These are phyloP conservation scores for Bombus balteatus DNA, from an alignment of 1,140 invertebrate species.

Conservation along the genomic window DNA sequence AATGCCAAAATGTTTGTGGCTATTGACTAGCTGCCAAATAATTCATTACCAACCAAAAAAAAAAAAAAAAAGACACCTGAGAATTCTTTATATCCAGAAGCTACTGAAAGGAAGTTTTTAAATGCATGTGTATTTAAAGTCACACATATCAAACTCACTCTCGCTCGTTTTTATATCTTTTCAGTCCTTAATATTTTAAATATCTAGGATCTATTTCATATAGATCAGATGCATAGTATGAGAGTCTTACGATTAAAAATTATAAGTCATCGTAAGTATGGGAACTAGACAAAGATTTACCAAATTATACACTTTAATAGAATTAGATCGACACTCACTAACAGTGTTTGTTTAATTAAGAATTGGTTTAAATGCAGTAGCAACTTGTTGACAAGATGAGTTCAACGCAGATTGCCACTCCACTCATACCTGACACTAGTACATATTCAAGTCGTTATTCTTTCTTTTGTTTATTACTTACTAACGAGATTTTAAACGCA, in stretches of 20 bases:
- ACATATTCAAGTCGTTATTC: slow-evolving; percentile 35
- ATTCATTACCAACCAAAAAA: slow-evolving; percentile 30
- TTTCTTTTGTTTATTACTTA: slow-evolving; percentile 48
- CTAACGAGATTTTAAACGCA: slow-evolving; percentile 55
- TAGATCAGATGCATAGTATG: slow-evolving; percentile 38
- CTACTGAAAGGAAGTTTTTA: slow-evolving; percentile 38
- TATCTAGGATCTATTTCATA: slow-evolving; percentile 42
- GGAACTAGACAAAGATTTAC: slow-evolving; percentile 33
- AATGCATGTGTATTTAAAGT: slow-evolving; percentile 46
- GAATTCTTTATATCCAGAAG: slow-evolving; percentile 31
- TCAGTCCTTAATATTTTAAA: slow-evolving; percentile 23
- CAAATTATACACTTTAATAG: slow-evolving; percentile 46
- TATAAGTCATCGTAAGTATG: slow-evolving; percentile 28
- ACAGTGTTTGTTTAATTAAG: slow-evolving; percentile 25
- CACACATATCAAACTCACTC: slow-evolving; percentile 28
- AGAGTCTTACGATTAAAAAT: slow-evolving; percentile 45
- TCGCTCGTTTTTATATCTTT: slow-evolving; percentile 18
- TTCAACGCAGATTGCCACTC: slow-evolving; percentile 46
- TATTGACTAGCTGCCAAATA: slow-evolving; percentile 70
- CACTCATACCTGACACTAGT: slow-evolving; percentile 43
- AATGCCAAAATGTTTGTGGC: slow-evolving; percentile 13
- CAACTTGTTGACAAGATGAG: slow-evolving; percentile 40
- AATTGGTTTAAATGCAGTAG: slow-evolving; percentile 59
- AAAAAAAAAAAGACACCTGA: slow-evolving; percentile 11
- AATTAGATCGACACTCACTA: slow-evolving; percentile 38